Evolutionary conservation across 1,140 invertebrate genomes (phyloP).

Genomic region (Aphelinus atriplicis): DNA sequence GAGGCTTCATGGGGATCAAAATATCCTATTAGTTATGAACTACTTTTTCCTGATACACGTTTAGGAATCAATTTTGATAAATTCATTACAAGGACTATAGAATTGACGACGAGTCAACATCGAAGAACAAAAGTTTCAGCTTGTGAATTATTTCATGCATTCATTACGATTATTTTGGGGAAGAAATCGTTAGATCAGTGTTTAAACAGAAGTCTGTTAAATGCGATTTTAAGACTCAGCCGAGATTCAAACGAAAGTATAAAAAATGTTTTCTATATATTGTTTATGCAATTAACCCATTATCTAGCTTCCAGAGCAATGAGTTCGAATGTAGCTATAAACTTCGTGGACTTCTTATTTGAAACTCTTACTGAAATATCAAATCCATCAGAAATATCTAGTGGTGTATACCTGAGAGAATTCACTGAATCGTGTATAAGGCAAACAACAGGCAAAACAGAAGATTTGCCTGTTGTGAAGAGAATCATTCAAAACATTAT

Average conservation of each 20-base stretch:
- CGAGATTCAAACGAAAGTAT: conserved; percentile 75
- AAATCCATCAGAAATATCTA: conserved; percentile 72
- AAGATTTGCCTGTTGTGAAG: conserved; percentile 59
- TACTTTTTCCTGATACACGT: conserved; percentile 70
- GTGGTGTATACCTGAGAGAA: conserved; percentile 72
- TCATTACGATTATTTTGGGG: conserved; percentile 72
- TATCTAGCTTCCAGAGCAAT: conserved; percentile 69
- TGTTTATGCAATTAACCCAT: conserved; percentile 74
- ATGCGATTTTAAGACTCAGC: conserved; percentile 70
- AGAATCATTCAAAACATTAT: conserved; percentile 70
- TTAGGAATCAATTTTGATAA: conserved; percentile 72
- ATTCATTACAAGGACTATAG: conserved; percentile 72
- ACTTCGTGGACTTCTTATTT: conserved; percentile 72
- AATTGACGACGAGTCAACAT: conserved; percentile 72
- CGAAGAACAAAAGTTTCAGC: conserved; percentile 75
- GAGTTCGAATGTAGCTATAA: conserved; percentile 64
- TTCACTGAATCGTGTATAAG: conserved; percentile 77
- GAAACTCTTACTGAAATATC: conserved; percentile 72
- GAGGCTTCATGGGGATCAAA: conserved; percentile 68
- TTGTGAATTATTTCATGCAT: conserved; percentile 76
- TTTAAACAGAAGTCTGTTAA: conserved; percentile 62
- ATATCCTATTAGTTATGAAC: conserved; percentile 68
- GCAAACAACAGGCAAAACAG: conserved; percentile 58
- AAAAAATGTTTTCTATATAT: conserved; percentile 73
- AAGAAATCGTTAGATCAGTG: conserved; percentile 54